Evolutionary conservation across 1,140 invertebrate genomes (phyloP), one percentile per base, ranked within the genome.

Genomic region (Vollenhovia emeryi): DNA sequence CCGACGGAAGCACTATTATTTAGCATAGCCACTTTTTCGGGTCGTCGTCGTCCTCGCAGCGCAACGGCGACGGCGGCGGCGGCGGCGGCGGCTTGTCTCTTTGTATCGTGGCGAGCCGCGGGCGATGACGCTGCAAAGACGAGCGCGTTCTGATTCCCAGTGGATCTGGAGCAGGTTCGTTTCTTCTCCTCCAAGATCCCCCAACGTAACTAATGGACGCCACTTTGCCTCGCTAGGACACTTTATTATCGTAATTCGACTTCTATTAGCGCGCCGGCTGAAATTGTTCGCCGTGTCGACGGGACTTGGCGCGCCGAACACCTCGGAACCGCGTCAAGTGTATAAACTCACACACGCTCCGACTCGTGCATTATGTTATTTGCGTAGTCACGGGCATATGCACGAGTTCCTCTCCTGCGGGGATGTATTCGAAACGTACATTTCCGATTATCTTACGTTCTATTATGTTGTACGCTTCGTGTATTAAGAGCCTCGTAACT

Each of bases 71-170:
- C n/a, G 33, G 30, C 50, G 7, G 21, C 50, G 48, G 45, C 62
- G 68, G 68, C 68, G 52, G 71, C 90, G 92, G 92, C 92, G 92
- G 91, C 91, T 90, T 93, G 92, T 94, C 93, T 94, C 93, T 94
- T 95, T 95, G 94, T 94, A 92, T 86, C 88, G 75, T 62, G 86
- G 86, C 79, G 84, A 84, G 91, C 89, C 91, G 94, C 91, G 93
- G 95, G 93, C 90, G 94, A 95, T 95, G 94, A 95, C 94, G 94
- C 87, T 93, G 94, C 94, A 94, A 80, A 89, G 88, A 43, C 75
- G 60, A 36, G 8, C 3, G 78, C 74, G 50, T 48, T 24, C 45
- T 73, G 43, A 68, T 74, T 88, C 66, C 71, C 62, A 78, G 71
- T 52, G 64, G 88, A 86, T 93, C 91, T 93, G 90, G 92, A 92